Evolutionary conservation across 2,113 vertebrate genomes (phyloP).

Genomic region (Corythoichthys intestinalis): DNA sequence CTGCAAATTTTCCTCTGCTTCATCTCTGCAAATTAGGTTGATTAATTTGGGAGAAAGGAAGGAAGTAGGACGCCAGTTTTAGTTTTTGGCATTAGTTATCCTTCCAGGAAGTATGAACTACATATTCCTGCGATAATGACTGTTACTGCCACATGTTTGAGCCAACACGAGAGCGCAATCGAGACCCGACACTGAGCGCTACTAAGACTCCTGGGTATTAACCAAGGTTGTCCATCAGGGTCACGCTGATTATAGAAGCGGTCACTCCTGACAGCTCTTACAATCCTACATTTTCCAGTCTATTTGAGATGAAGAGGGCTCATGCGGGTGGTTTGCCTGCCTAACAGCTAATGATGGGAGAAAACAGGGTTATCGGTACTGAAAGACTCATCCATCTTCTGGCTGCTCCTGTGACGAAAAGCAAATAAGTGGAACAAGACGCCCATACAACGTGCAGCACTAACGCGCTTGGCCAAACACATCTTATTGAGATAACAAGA

Average conservation of each 20-base stretch:
- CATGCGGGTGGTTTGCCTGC: constrained; percentile 32
- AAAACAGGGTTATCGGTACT: constrained; percentile 46
- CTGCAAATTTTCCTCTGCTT: constrained; percentile 37
- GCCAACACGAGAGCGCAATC: background rate
- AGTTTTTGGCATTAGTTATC: constrained; percentile 30
- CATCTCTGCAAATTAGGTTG: constrained; percentile 32
- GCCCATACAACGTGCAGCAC: constrained; percentile 55
- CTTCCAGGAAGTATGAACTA: constrained; percentile 40
- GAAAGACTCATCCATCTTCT: constrained; percentile 72
- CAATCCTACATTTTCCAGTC: constrained; percentile 55
- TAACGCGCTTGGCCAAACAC: constrained; percentile 47
- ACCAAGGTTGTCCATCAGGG: constrained; percentile 52
- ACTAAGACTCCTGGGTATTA: constrained; percentile 13
- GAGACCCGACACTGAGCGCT: constrained; percentile 14
- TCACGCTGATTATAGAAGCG: constrained; percentile 48
- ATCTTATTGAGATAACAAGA: constrained; percentile 61
- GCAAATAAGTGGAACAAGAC: constrained; percentile 70
- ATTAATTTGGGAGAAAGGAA: constrained; percentile 33
- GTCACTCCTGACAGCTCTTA: constrained; percentile 44
- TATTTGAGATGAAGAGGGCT: constrained; percentile 56
- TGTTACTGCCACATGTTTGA: constrained; percentile 8
- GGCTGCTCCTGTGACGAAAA: constrained; percentile 58
- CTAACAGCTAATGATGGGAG: constrained; percentile 42
- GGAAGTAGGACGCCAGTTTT: background rate
- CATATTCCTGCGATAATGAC: constrained; percentile 19